These are phyloP conservation scores for Empidonax alnorum DNA, from an alignment of 2,113 vertebrate species.

Conservation along the genomic window DNA sequence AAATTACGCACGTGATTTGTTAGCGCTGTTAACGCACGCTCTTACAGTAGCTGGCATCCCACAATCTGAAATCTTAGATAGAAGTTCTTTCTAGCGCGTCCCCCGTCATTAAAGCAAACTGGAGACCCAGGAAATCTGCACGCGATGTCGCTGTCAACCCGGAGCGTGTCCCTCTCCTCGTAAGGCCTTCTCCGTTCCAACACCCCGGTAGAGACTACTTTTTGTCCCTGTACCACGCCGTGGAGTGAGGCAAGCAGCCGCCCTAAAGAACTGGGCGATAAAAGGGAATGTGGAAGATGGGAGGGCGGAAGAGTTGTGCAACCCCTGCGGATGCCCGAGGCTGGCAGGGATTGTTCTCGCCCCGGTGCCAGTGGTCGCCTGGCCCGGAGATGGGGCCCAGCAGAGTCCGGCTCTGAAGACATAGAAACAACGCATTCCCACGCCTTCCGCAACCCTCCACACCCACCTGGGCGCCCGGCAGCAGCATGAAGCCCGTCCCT, in stretches of 20 bases:
- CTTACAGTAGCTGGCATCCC: background rate
- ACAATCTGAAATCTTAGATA: background rate
- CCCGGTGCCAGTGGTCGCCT: background rate
- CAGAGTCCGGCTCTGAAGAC: background rate
- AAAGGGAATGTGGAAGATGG: background rate
- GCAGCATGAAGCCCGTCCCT: background rate
- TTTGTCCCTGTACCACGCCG: background rate
- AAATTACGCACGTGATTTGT: background rate
- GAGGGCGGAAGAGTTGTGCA: background rate
- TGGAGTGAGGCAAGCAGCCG: background rate
- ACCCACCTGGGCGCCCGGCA: background rate
- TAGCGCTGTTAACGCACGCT: background rate
- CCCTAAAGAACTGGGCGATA: background rate
- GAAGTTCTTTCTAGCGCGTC: background rate
- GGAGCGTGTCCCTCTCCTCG: fast-evolving
- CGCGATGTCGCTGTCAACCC: fast-evolving
- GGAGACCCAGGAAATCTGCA: background rate
- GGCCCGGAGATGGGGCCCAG: background rate
- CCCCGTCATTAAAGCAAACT: background rate
- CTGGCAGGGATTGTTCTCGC: background rate
- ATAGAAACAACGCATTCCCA: background rate
- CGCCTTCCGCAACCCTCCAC: too few relatives aligned
- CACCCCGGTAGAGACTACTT: fast-evolving
- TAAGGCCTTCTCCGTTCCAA: background rate
- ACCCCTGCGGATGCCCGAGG: background rate